Base-by-base conservation (phyloP, 1,140 invertebrate genomes). In the Acromyrmex heyeri region DNA sequence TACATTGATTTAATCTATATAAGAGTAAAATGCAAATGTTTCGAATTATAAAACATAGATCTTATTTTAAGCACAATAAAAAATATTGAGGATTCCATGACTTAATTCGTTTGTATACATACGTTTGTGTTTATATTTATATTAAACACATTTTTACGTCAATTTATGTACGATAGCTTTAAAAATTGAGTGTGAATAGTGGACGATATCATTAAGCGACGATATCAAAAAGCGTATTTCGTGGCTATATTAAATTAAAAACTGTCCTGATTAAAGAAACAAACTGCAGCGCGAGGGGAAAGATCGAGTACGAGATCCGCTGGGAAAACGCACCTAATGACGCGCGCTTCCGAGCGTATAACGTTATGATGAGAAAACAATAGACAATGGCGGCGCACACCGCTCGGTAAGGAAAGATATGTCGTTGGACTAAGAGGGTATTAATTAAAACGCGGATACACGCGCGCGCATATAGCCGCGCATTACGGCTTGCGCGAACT, bases 391-490 rank as follows among this genome's bases (percentile, higher is more conserved):
- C 34, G 79, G 34, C 64, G 48, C 44, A n/a, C 24, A 12, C 18
- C 53, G 34, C 30, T n/a, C 21, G 12, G 38, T 38, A 18, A 14
- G 55, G 79, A 83, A 73, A 73, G 69, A 75, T 38, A 30, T 61
- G 53, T 83, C 53, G 64, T 75, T 69, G 50, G 48, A 65, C 59
- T 78, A 87, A 86, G 67, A 57, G 85, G n/a, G 57, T 86, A 87
- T 87, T 76, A 87, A 83, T 83, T 83, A 83, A 83, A 83, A 73
- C 18, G 44, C 69, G 79, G 69, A 62, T 83, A 82, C 24, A 38
- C 50, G 30, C 12, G 14, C 12, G 59, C 38, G 79, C 57, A 1
- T n/a, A 21, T n/a, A 24, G 44, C 27, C 27, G 21, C 30, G 73
- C 59, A 78, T 83, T 83, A 83, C 38, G 69, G 50, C 79, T 73